phyloP scores from a whole-genome alignment of 2,888 invertebrate species.

The Spicauda simplicius region DNA sequence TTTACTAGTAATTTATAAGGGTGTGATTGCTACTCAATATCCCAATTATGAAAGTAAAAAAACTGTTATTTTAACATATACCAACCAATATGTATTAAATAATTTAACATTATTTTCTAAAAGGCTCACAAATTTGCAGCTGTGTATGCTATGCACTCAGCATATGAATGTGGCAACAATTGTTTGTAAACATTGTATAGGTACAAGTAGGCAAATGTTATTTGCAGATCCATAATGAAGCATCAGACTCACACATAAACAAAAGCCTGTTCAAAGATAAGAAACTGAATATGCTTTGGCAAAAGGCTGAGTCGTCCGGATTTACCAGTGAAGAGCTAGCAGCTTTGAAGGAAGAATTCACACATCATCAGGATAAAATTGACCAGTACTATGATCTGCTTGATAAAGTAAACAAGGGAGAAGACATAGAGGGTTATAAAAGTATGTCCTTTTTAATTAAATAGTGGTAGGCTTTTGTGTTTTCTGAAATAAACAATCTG shows the following conservation, averaged over 20 bases:
- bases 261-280: constrained; percentile 95
- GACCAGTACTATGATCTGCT: constrained; percentile 94
- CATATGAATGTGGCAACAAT: too few species aligned
- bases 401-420: constrained; percentile 86
- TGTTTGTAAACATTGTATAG: too few species aligned
- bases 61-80: too few species aligned
- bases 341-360: constrained; percentile 94
- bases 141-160: too few species aligned
- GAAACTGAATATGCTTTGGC: constrained; percentile 95
- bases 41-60: too few species aligned
- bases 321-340: constrained; percentile 93
- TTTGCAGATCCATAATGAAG: constrained; percentile 65
- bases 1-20: too few species aligned
- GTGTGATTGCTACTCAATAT: too few species aligned
- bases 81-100: too few species aligned
- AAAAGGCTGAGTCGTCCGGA: constrained; percentile 94
- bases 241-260: constrained; percentile 86
- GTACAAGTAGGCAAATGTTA: too few species aligned
- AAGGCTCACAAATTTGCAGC: too few species aligned
- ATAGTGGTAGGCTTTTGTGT: neutral
- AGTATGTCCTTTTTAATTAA: constrained; percentile 79
- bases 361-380: constrained; percentile 96
- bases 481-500: too few species aligned
- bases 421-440: constrained; percentile 84
- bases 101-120: too few species aligned